Evolutionary conservation across 2,113 vertebrate genomes (phyloP).

Genomic region (Rhombomys opimus): DNA sequence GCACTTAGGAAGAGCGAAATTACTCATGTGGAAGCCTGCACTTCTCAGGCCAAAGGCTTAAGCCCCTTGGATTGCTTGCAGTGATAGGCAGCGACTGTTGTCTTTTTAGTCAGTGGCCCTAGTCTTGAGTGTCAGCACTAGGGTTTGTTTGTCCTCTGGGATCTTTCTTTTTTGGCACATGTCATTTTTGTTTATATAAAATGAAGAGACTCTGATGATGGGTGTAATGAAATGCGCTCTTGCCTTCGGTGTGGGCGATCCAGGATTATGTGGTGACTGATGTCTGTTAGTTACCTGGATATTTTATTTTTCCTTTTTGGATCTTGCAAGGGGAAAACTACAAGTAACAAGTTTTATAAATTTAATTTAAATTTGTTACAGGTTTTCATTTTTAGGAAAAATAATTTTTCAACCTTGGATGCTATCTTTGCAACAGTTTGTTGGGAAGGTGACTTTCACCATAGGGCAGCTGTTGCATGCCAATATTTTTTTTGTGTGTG

Average conservation of each 20-base stretch:
- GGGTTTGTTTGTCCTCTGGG: conserved; percentile 82
- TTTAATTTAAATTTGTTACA: conserved; percentile 92
- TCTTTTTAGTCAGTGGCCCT: conserved; percentile 79
- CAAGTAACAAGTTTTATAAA: conserved; percentile 92
- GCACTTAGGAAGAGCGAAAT: neutral
- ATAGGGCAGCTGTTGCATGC: conserved; percentile 85
- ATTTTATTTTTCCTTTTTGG: conserved; percentile 85
- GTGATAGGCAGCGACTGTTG: conserved; percentile 85
- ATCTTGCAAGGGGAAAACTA: conserved; percentile 87
- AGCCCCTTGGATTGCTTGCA: conserved; percentile 65
- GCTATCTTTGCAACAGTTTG: conserved; percentile 86
- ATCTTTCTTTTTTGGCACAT: conserved; percentile 83
- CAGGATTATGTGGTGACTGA: conserved; percentile 90
- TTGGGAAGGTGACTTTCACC: conserved; percentile 83
- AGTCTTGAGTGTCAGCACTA: conserved; percentile 78
- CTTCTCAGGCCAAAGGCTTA: conserved; percentile 82
- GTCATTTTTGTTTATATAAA: conserved; percentile 86
- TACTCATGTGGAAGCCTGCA: conserved; percentile 23
- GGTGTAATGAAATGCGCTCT: conserved; percentile 83
- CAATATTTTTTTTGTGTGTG: conserved; percentile 85
- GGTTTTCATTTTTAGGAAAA: conserved; percentile 90
- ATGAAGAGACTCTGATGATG: conserved; percentile 85
- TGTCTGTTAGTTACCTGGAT: conserved; percentile 91
- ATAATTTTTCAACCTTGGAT: conserved; percentile 87
- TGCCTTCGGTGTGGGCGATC: conserved; percentile 84